phyloP scores from a whole-genome alignment of 2,888 invertebrate genomes.

The Caradrina kadenii region DNA sequence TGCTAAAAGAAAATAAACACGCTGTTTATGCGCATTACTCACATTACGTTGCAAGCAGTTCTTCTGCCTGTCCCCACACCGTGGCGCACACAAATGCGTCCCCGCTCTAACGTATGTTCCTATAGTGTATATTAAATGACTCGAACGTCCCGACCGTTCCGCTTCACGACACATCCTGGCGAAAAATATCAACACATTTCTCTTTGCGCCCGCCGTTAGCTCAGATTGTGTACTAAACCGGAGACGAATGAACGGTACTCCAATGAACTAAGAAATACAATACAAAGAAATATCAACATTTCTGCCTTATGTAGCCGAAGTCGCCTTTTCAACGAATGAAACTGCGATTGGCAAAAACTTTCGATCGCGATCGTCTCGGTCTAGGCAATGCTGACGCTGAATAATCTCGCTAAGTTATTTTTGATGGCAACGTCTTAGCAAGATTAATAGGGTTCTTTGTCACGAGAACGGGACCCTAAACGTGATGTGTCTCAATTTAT shows the following conservation, averaged over 20 bases:
- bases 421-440: conserved; percentile 60
- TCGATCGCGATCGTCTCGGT: conserved; percentile 10
- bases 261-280: conserved; percentile 27
- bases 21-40: background rate
- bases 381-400: conserved; percentile 27
- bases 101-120: conserved; percentile 45
- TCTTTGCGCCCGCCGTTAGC: conserved; percentile 25
- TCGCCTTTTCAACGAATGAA: conserved; percentile 21
- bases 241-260: conserved; percentile 11
- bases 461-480: conserved; percentile 58
- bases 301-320: background rate
- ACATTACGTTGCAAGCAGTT: background rate
- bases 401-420: conserved; percentile 60
- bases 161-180: conserved; percentile 27
- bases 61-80: background rate
- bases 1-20: background rate
- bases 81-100: conserved; percentile 27
- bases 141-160: conserved; percentile 44
- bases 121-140: conserved; percentile 60
- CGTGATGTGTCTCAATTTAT: conserved; percentile 69
- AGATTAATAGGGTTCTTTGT: conserved; percentile 67
- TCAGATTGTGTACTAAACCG: conserved; percentile 29
- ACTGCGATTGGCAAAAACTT: conserved; percentile 30
- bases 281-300: conserved; percentile 14
- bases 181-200: conserved; percentile 51